A percentile compares a stretch with the other conserved stretches of the same genome.
These are phyloP conservation scores for Callopanchax toddi DNA, from an alignment of 2,113 vertebrate species.

Conservation along the genomic window DNA sequence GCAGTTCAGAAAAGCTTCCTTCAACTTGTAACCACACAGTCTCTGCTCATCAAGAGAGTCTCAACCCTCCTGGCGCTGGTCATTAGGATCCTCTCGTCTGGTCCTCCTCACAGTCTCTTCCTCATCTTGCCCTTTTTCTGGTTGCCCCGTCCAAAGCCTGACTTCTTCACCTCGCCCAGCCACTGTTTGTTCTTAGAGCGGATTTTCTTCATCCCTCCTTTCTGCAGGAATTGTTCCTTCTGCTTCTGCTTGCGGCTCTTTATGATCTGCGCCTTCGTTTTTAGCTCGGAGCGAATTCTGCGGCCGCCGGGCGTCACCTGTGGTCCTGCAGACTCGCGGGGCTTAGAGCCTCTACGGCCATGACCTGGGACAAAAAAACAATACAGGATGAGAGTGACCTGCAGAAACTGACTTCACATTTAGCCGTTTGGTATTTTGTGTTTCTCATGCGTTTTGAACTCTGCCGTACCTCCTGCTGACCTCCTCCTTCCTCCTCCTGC, in stretches of 20 bases:
- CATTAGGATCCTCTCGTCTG: neutral
- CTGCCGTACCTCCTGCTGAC: constrained; percentile 33
- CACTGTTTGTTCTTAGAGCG: constrained; percentile 78
- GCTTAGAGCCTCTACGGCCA: constrained; percentile 9
- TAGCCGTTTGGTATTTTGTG: neutral
- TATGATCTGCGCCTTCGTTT: constrained; percentile 88
- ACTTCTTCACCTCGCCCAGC: constrained; percentile 82
- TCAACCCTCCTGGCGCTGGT: no score
- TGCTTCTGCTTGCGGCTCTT: constrained; percentile 84
- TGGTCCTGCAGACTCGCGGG: neutral
- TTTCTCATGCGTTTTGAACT: neutral
- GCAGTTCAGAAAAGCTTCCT: no score
- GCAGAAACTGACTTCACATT: no score
- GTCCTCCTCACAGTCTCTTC: constrained; percentile 82
- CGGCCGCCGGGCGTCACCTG: constrained; percentile 48
- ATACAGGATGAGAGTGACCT: neutral
- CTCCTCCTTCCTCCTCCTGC: constrained; percentile 55
- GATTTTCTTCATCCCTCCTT: constrained; percentile 85
- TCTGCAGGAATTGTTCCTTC: constrained; percentile 91
- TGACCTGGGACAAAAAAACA: constrained; percentile 43
- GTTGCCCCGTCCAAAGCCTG: constrained; percentile 84
- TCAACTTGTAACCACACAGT: no score
- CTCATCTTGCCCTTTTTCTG: constrained; percentile 90
- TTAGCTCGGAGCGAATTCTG: constrained; percentile 85
- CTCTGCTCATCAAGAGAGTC: no score